Conservation (phyloP, 2,888 invertebrate genomes). For the Pachymerium ferrugineum region DNA sequence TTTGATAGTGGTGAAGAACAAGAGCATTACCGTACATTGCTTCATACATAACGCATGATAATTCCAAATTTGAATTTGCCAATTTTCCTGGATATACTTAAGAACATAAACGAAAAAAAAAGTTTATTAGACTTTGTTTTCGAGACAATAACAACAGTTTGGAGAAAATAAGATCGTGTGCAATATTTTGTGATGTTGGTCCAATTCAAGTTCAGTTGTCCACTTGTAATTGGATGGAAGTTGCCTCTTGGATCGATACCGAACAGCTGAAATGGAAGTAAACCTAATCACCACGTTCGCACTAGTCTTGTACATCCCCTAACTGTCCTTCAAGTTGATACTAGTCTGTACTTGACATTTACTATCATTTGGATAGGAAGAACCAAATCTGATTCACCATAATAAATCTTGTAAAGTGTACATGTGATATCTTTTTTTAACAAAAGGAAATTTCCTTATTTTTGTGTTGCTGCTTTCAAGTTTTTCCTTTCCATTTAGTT, state of each 20-base stretch:
- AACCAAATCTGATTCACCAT: not conserved
- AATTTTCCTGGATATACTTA: too few relatives aligned
- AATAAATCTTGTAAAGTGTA: not conserved
- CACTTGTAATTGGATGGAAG: conserved; percentile 13
- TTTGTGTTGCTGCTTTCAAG: too few relatives aligned
- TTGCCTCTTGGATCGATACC: not conserved
- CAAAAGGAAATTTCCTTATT: not conserved
- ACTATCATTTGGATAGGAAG: not conserved
- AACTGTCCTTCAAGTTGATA: not conserved
- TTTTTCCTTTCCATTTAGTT: too few relatives aligned
- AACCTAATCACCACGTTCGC: conserved; percentile 9
- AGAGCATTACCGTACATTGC: not conserved
- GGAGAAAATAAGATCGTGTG: too few relatives aligned
- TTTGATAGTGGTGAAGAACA: not conserved
- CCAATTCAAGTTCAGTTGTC: not conserved
- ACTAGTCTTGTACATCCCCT: not conserved
- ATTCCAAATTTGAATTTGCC: not conserved
- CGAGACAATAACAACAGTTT: too few relatives aligned
- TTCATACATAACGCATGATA: not conserved
- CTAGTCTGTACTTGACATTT: not conserved
- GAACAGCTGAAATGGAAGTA: conserved; percentile 8
- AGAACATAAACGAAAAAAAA: too few relatives aligned
- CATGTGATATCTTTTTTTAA: too few relatives aligned
- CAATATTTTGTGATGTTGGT: not conserved
- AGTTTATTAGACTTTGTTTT: too few relatives aligned